Base-by-base conservation (phyloP, 64 coral and sea anemone genomes). In the Dendrophyllia cribrosa region DNA sequence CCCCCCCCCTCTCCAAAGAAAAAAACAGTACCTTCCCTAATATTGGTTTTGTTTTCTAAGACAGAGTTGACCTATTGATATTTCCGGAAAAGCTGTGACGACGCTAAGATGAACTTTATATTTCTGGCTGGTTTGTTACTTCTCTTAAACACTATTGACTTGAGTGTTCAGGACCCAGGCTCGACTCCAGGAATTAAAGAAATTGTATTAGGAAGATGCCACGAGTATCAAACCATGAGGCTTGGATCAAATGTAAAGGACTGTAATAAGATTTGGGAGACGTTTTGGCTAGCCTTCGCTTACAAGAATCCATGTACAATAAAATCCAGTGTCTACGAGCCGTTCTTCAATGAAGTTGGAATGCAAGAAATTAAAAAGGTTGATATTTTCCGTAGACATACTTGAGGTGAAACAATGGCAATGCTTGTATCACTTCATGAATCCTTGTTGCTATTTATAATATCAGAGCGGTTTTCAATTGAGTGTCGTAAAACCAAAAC, bases 121-220 rank as follows among this genome's bases (percentile, higher is more conserved):
- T 43, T 12, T 43, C 7, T 43, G 23, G 67, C 67, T 8, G 25
- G 23, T 11, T 25, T 34, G 8, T 12, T 70, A 12, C 8, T 70
- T 70, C 67, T 70, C 12, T 11, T 70, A 3, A 70, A 9, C 67
- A 26, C 25, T 11, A 26, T 24, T 9, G 67, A 70, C 5, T 1
- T 9, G 21, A 85, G 79, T 59, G 19, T 55, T 15, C 59, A 49
- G 52, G 43, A 22, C 52, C 20, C 16, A 12, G 78, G 67, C 50
- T 84, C 89, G 21, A 91, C 89, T 48, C 79, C 23, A 13, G 19
- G 62, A n/a, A 78, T 91, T 8, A 91, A 91, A 51, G 89, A 91
- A 12, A 91, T 91, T 50, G 62, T 84, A 2, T 20, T 91, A 21
- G 67, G 89, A 2, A 55, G 89, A 24, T 91, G 89, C 43, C 62